Conservation (phyloP, 2,113 vertebrate genomes). For the Dipodomys merriami region DNA sequence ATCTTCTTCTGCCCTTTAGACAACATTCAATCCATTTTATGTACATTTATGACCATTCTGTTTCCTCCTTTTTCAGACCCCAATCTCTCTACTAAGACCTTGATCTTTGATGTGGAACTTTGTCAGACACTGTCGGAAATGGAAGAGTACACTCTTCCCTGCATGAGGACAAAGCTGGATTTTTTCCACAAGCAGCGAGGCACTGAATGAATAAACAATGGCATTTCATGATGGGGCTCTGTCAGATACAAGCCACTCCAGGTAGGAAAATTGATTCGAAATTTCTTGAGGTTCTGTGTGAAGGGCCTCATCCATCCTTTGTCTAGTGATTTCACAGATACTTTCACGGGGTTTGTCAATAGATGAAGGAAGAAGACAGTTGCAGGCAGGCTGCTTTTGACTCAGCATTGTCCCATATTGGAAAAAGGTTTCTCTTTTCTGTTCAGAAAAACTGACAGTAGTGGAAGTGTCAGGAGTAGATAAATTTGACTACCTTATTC, state of each 20-base stretch:
- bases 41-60: conserved; percentile 84
- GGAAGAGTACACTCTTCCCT: conserved; percentile 57
- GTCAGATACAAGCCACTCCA: conserved; percentile 49
- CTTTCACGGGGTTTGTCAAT: conserved; percentile 44
- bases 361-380: background rate
- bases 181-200: conserved; percentile 46
- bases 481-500: conserved; percentile 35
- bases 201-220: conserved; percentile 10
- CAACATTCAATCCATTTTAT: conserved; percentile 85
- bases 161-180: conserved; percentile 66
- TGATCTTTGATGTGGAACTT: conserved; percentile 86
- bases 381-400: conserved; percentile 6
- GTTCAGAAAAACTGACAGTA: background rate
- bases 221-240: conserved; percentile 21
- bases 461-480: conserved; percentile 28
- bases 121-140: conserved; percentile 81
- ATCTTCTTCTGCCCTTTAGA: conserved; percentile 85
- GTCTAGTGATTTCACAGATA: conserved; percentile 49
- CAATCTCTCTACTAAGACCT: conserved; percentile 87
- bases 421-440: background rate
- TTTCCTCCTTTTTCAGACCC: conserved; percentile 84
- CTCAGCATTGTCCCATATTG: background rate
- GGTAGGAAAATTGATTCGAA: conserved; percentile 58
- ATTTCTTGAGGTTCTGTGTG: conserved; percentile 49
- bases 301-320: conserved; percentile 40